Evolutionary conservation across 2,888 invertebrate genomes (phyloP).

Genomic region (Acleris holmiana): DNA sequence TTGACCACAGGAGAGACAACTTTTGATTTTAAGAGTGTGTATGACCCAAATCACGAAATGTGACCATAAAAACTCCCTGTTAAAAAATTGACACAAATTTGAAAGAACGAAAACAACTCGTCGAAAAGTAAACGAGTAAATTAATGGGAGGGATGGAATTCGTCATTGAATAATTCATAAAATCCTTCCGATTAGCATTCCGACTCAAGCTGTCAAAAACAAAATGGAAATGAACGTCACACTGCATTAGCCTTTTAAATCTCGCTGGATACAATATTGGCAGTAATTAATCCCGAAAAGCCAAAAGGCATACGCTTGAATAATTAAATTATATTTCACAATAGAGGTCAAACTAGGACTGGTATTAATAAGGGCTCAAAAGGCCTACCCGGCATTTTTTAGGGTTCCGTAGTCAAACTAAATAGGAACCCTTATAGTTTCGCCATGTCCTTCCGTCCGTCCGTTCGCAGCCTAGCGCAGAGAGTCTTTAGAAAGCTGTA

Average conservation of each 20-base stretch:
- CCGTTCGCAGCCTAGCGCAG: too few relatives aligned
- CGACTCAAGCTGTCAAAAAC: conserved; percentile 43
- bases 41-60: too few relatives aligned
- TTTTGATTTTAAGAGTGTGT: too few relatives aligned
- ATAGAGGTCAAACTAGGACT: too few relatives aligned
- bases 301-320: not conserved
- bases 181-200: conserved; percentile 49
- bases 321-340: not conserved
- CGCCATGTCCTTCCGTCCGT: too few relatives aligned
- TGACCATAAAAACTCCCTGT: not conserved
- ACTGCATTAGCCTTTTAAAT: conserved; percentile 40
- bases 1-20: too few relatives aligned
- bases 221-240: conserved; percentile 46
- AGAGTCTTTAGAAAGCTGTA: too few relatives aligned
- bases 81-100: conserved; percentile 12
- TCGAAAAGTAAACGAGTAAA: conserved; percentile 31
- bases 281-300: conserved; percentile 23
- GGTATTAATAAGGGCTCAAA: too few relatives aligned
- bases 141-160: conserved; percentile 38
- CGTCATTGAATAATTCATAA: conserved; percentile 52
- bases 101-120: conserved; percentile 9
- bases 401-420: too few relatives aligned
- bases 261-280: conserved; percentile 31
- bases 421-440: too few relatives aligned
- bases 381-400: too few relatives aligned